These are phyloP conservation scores for Tinea pellionella DNA, from an alignment of 2,888 invertebrate genomes.

Conservation along the genomic window DNA sequence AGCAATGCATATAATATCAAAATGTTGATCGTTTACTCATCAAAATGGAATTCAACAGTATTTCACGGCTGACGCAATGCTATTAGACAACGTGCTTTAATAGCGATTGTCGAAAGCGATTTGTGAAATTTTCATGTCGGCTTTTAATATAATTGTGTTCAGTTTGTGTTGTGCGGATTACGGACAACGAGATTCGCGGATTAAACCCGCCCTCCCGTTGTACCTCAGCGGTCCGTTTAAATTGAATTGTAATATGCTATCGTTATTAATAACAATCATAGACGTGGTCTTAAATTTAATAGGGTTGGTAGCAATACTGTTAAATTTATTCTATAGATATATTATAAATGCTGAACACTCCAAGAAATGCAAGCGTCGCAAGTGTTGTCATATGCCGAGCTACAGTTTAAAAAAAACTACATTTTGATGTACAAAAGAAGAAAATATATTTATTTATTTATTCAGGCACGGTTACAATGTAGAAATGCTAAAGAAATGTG, in stretches of 20 bases:
- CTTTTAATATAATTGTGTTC: conserved; percentile 64
- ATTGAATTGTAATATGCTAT: conserved; percentile 65
- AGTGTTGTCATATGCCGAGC: no score
- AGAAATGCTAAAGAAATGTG: no score
- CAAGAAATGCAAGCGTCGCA: no score
- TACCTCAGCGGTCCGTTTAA: conserved; percentile 37
- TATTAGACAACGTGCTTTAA: conserved; percentile 18
- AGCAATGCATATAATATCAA: no score
- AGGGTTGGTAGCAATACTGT: conserved; percentile 30
- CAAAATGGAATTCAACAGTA: neutral
- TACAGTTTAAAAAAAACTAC: no score
- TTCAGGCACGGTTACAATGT: no score
- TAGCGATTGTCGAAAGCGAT: conserved; percentile 40
- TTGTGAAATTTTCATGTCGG: conserved; percentile 55
- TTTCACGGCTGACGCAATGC: conserved; percentile 10
- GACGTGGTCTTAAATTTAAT: conserved; percentile 23
- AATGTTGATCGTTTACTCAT: neutral
- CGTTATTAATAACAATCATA: conserved; percentile 54
- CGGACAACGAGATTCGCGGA: conserved; percentile 23
- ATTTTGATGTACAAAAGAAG: no score
- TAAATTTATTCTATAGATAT: no score
- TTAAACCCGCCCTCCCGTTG: conserved; percentile 28
- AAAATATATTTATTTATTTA: no score
- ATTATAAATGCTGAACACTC: no score
- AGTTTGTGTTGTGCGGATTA: conserved; percentile 56